Base-by-base conservation (phyloP, 2,113 vertebrate species). In the Cettia cetti region DNA sequence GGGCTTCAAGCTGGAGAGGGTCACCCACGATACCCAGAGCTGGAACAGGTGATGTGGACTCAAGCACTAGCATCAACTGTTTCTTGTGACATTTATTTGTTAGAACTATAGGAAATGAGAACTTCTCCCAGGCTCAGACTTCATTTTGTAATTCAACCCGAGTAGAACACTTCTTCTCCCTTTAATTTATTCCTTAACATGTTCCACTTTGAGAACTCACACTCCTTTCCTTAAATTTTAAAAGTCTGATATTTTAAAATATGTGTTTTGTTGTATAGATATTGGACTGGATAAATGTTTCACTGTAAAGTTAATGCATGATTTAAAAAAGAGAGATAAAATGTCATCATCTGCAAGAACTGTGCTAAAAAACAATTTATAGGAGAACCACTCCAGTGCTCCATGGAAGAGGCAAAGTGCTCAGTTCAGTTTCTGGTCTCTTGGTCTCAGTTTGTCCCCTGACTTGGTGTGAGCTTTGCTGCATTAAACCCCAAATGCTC, bases 121-220 rank as follows among this genome's bases (percentile, higher is more conserved):
- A 69, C 22, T 74, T 83, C 52, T 81, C n/a, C 71, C 28, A 44
- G 68, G 44, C 64, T 93, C 72, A 47, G 65, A 37, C 82, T 90
- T 86, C 52, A 63, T 82, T 83, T 85, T 56, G 39, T 76, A 64
- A 71, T 75, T 90, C 64, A 86, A 13, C 20, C 14, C 3, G 1
- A 39, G 45, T 7, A 69, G 37, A 87, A 76, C 10, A 26, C n/a
- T 8, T 35, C 11, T 35, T 65, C 40, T 53, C 18, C 26, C 52
- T 82, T 65, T 86, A 88, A 94, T 84, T 88, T 96, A 92, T 97
- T 94, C 37, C 35, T 64, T 86, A 86, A 82, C 26, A 35, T 0
- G 2, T 79, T 21, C 80, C 49, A 57, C 80, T 94, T 72, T 4
- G 61, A 70, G 37, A 88, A 57, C 40, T 92, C 24, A 1, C 3